phyloP scores from a whole-genome alignment of 2,113 vertebrate genomes.

The Morone saxatilis region DNA sequence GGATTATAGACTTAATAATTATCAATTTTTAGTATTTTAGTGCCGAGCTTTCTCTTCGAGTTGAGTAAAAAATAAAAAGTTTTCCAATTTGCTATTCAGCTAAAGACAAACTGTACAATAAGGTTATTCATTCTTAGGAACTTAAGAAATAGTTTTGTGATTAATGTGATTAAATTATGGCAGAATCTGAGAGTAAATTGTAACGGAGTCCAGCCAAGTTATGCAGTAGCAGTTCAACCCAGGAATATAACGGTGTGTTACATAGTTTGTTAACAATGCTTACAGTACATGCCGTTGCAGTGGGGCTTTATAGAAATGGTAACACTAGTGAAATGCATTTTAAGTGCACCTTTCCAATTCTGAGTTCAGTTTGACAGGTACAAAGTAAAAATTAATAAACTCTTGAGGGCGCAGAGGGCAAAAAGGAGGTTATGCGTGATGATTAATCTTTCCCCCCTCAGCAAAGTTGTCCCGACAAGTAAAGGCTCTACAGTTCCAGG shows the following conservation, averaged over 20 bases:
- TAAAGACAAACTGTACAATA: not conserved
- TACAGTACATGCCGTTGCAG: not conserved
- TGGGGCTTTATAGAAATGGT: not conserved
- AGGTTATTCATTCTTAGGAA: not conserved
- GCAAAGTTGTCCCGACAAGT: slow-evolving; percentile 50
- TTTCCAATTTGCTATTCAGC: not conserved
- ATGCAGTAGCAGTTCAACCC: not conserved
- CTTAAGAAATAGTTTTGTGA: not conserved
- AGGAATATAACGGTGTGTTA: not conserved
- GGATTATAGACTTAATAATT: slow-evolving; percentile 7
- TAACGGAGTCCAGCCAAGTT: not conserved
- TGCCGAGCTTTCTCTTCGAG: not conserved
- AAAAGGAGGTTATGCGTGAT: slow-evolving; percentile 15
- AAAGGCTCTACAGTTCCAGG: slow-evolving; percentile 35
- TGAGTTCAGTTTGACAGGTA: slow-evolving; percentile 7
- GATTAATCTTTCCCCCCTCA: slow-evolving; percentile 51
- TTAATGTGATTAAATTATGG: not conserved
- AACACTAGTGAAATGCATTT: slow-evolving; percentile 2
- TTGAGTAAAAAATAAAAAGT: not conserved
- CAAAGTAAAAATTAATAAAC: slow-evolving; percentile 42
- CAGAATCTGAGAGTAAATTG: not conserved
- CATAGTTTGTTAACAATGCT: not conserved
- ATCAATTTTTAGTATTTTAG: slow-evolving; percentile 12
- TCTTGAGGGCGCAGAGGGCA: not conserved
- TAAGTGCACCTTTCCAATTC: slow-evolving; percentile 21